phyloP scores from a whole-genome alignment of 2,888 invertebrate genomes.

The Phlogophora meticulosa region DNA sequence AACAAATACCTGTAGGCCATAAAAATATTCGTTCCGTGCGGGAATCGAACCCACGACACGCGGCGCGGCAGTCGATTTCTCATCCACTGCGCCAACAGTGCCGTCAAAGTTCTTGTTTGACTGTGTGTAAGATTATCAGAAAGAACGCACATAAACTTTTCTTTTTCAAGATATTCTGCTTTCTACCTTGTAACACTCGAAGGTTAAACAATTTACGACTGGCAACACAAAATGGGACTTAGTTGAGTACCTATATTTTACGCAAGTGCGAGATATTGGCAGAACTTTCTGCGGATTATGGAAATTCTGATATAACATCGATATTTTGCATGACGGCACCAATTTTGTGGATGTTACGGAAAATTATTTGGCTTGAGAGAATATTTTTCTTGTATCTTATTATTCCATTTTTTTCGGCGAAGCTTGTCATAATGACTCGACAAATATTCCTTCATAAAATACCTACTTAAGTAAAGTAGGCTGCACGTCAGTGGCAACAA shows the following conservation, averaged over 20 bases:
- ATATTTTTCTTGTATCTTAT: slow-evolving; percentile 31
- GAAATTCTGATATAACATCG: slow-evolving; percentile 25
- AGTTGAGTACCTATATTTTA: neutral
- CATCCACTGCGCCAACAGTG: too few relatives aligned
- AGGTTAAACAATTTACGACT: slow-evolving; percentile 8
- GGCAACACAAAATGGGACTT: slow-evolving; percentile 1
- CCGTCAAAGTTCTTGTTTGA: too few relatives aligned
- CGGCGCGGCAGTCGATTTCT: too few relatives aligned
- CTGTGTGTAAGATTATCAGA: too few relatives aligned
- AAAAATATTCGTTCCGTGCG: too few relatives aligned
- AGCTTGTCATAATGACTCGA: neutral
- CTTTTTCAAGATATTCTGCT: neutral
- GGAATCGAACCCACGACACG: too few relatives aligned
- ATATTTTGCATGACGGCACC: slow-evolving; percentile 29
- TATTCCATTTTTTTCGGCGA: neutral
- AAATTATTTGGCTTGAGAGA: slow-evolving; percentile 10
- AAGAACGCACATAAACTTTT: too few relatives aligned
- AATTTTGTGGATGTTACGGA: slow-evolving; percentile 20
- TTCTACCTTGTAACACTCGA: neutral
- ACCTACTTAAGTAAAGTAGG: neutral
- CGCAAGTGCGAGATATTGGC: neutral
- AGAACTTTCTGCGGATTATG: slow-evolving; percentile 28
- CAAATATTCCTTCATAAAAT: neutral
- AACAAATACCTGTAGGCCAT: too few relatives aligned
- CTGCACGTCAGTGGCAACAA: too few relatives aligned